These are phyloP conservation scores for Dryoscopus gambensis DNA, from an alignment of 2,113 vertebrate species.

Conservation along the genomic window DNA sequence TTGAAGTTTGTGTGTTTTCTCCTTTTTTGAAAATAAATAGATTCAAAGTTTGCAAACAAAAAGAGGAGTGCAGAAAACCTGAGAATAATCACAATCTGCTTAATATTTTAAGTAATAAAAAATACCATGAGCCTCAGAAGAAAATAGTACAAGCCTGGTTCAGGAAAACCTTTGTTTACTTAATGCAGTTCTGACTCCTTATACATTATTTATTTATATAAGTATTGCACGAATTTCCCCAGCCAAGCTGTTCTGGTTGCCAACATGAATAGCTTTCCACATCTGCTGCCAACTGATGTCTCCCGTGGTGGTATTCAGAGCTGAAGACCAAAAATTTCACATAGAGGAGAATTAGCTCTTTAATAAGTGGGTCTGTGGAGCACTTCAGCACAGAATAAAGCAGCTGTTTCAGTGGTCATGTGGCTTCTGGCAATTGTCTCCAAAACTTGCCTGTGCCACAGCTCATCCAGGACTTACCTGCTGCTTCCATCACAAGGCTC, in stretches of 20 bases:
- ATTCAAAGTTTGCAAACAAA: neutral
- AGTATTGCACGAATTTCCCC: neutral
- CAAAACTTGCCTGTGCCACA: neutral
- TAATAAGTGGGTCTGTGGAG: neutral
- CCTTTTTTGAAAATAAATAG: neutral
- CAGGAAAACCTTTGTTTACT: neutral
- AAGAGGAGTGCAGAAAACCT: neutral
- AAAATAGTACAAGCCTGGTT: neutral
- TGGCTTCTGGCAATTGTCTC: neutral
- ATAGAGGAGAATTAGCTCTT: neutral
- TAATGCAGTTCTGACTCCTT: neutral
- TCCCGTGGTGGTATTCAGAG: neutral
- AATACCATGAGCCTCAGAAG: neutral
- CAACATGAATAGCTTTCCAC: constrained; percentile 31
- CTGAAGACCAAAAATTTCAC: constrained; percentile 25
- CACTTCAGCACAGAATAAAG: neutral
- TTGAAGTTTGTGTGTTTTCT: neutral
- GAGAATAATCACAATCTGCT: neutral
- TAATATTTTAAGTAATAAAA: neutral
- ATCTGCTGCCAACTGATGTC: constrained; percentile 48
- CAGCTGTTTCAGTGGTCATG: neutral
- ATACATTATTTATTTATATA: constrained; percentile 2
- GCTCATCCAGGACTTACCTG: neutral
- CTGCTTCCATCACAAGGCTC: neutral
- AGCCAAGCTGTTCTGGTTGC: constrained; percentile 14